These are phyloP conservation scores for Acanthurus lineatus DNA, from an alignment of 2,797 vertebrate species.

Conservation along the genomic window DNA sequence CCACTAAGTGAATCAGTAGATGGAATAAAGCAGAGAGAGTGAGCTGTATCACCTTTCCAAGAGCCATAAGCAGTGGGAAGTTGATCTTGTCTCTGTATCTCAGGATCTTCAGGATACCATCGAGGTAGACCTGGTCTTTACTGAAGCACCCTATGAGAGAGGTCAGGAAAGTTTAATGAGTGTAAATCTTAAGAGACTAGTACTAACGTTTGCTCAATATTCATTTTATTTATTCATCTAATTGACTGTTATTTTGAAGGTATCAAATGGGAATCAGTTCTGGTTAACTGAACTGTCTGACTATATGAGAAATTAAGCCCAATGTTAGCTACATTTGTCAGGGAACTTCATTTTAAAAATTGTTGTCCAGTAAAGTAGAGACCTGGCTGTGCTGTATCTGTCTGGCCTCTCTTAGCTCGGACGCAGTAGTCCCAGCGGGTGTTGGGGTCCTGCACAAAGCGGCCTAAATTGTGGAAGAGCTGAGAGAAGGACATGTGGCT, in stretches of 20 bases:
- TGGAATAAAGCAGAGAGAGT: not conserved
- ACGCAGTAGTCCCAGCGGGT: constrained; percentile 98
- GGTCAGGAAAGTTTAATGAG: not conserved
- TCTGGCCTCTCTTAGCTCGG: constrained; percentile 94
- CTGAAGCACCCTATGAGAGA: constrained; percentile 92
- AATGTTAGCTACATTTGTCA: not conserved
- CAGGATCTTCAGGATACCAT: constrained; percentile 93
- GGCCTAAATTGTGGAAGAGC: constrained; percentile 90
- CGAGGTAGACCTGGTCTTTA: constrained; percentile 97
- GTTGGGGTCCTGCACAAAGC: constrained; percentile 91
- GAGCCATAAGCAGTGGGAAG: constrained; percentile 91
- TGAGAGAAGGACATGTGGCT: constrained; percentile 92
- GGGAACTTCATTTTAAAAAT: not conserved
- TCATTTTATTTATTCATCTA: no score
- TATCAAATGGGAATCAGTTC: not conserved
- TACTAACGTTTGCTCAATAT: not conserved
- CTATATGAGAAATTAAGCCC: not conserved
- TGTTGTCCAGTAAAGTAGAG: not conserved
- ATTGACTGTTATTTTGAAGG: not conserved
- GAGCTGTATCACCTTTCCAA: constrained; percentile 90
- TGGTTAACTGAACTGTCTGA: not conserved
- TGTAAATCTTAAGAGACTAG: not conserved
- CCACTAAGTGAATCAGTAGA: not conserved
- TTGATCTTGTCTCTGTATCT: constrained; percentile 92
- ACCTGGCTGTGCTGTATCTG: constrained; percentile 92